Base-by-base conservation (phyloP, 2,797 vertebrate genomes). In the Paguma larvata region DNA sequence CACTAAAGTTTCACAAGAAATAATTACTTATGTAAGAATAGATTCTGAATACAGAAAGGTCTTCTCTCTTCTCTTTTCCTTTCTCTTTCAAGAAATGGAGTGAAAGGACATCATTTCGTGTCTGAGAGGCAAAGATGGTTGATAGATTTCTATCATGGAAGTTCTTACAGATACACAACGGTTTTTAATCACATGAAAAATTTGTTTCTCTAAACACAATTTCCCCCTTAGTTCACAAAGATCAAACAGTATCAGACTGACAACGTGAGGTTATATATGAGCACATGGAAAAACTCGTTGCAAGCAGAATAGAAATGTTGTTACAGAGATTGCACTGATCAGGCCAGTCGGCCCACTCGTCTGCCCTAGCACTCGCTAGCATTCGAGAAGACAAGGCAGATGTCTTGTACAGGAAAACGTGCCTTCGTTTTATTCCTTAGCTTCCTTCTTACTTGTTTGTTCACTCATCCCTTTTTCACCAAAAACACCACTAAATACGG, bases 241-340 rank as follows among this genome's bases (percentile, higher is more conserved):
- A 79, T 88, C 78, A 85, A 94, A 75, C 8, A 88, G 23, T 79
- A 51, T 96, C 72, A 84, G 34, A 77, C 23, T 77, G 77, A 83
- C 48, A 59, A 75, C 68, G 46, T 87, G 44, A 95, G 78, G 73
- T 90, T 93, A 92, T 85, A 78, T 97, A 85, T 91, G 77, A 96
- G 51, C 19, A 56, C 44, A 3, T 23, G 32, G 72, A 86, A 89
- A 79, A 86, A 65, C 46, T 84, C 92, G 84, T 80, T 72, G 11
- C 25, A 51, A 91, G 46, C 38, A 72, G 44, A 85, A 68, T 34
- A 89, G 93, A 93, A 67, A 63, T 41, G 48, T 19, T 32, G 21
- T 56, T 15, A 14, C 5, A 51, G 6, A 48, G 30, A 21, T 65
- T 68, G 27, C 10, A 27, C 3, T 53, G 30, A 15, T 53, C n/a